Evolutionary conservation across 2,888 invertebrate species (phyloP), one percentile per base, ranked within the genome.

Genomic region (Drepana falcataria): DNA sequence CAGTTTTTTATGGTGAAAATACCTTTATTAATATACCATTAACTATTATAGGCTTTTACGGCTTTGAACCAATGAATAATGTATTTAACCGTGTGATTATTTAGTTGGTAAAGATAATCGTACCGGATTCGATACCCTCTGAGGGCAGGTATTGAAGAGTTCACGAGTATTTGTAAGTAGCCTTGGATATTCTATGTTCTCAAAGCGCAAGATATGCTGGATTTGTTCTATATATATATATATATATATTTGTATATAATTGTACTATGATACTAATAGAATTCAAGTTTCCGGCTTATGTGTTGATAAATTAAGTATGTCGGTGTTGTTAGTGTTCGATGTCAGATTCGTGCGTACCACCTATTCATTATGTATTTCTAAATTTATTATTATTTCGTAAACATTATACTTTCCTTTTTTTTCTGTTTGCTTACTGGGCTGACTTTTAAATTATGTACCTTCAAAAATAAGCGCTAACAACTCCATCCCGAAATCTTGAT

Each of bases 1-100:
- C 55, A 54, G 54, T 57, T 53, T 61, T 55, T 48, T 55, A 52
- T 53, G 59, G 60, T 65, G 63, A 68, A 68, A 72, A 65, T 68
- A 68, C 57, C 66, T 73, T 73, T 73, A 75, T 64, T 68, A 56
- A 55, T 61, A 53, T 68, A 69, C 71, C 68, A 65, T 71, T 71
- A 66, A 66, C 54, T 55, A 69, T 58, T 53, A 65, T 56, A 56
- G 57, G 52, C 53, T 55, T 66, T 55, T 6, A 40, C 40, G 21
- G 21, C 21, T 21, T 21, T 21, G 21, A 21, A 21, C 21, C 21
- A 21, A 21, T 21, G 21, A 21, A 21, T 21, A 21, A 21, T 21
- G 21, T 21, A 21, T 21, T 21, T 21, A 21, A 21, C 21, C 21
- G 21, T 21, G 21, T 21, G 21, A 21, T 21, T 69, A 65, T 71